These are phyloP conservation scores for Eonycteris spelaea DNA, from an alignment of 2,113 vertebrate genomes.

Conservation along the genomic window DNA sequence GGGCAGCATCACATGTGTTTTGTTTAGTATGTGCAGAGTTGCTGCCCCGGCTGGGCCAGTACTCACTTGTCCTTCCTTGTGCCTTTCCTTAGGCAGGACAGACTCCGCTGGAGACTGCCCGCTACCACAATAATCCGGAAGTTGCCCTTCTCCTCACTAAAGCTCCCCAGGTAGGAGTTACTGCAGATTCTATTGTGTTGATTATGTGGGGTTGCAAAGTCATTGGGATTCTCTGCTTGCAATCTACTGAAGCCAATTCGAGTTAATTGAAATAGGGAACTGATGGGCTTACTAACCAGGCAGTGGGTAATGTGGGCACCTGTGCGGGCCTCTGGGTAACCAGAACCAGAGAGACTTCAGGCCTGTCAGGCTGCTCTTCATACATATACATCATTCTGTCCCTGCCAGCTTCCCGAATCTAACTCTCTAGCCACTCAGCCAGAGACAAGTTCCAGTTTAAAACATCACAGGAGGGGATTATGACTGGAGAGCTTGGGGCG, in stretches of 20 bases:
- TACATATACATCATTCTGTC: background rate
- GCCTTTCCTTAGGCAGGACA: conserved; percentile 87
- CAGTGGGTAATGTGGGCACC: background rate
- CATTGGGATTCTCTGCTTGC: background rate
- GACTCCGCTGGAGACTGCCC: conserved; percentile 93
- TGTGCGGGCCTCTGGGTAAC: background rate
- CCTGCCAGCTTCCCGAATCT: background rate
- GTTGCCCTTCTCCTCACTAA: conserved; percentile 95
- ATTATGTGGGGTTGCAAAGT: background rate
- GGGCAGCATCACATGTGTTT: rapidly evolving
- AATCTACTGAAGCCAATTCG: background rate
- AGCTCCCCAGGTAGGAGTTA: conserved; percentile 91
- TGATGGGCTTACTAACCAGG: background rate
- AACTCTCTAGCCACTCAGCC: background rate
- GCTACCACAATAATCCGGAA: conserved; percentile 93
- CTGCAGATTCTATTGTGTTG: background rate
- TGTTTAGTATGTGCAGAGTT: background rate
- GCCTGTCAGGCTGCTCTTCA: background rate
- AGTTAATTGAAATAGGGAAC: background rate
- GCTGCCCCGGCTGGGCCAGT: background rate
- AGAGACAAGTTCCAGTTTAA: background rate
- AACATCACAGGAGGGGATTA: background rate
- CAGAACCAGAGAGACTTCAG: background rate
- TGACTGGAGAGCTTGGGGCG: background rate
- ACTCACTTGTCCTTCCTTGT: conserved; percentile 11